Percentiles rank a stretch among this genome's conserved stretches.
Evolutionary conservation across 2,113 vertebrate species (phyloP).

Genomic region (Phylloscopus whistleri): DNA sequence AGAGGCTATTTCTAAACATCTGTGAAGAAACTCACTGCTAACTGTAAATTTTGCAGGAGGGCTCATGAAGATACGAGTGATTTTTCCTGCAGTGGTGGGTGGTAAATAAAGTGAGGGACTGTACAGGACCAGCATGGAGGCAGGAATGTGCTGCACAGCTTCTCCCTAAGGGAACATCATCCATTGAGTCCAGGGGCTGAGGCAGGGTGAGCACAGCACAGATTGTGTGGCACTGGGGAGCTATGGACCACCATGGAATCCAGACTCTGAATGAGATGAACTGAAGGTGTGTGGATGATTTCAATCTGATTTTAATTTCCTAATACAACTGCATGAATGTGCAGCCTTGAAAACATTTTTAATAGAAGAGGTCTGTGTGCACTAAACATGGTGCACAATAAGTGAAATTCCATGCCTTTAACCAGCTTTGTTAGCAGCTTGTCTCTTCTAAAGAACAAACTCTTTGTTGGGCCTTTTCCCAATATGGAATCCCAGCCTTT

Average conservation of each 20-base stretch:
- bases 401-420: neutral
- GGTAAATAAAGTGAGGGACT: neutral
- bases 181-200: neutral
- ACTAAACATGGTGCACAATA: rapidly evolving
- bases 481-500: neutral
- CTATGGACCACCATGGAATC: neutral
- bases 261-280: neutral
- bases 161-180: neutral
- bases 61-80: neutral
- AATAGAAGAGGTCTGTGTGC: neutral
- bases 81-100: rapidly evolving
- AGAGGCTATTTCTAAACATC: neutral
- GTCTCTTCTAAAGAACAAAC: neutral
- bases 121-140: rapidly evolving
- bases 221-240: neutral
- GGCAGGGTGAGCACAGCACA: rapidly evolving
- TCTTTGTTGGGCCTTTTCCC: neutral
- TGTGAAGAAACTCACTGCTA: neutral
- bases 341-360: neutral
- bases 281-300: neutral
- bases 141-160: neutral
- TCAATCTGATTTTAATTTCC: neutral
- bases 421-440: neutral
- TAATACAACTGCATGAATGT: neutral
- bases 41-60: neutral